phyloP scores from a whole-genome alignment of 2,888 invertebrate genomes.

The Standfussiana lucernea region DNA sequence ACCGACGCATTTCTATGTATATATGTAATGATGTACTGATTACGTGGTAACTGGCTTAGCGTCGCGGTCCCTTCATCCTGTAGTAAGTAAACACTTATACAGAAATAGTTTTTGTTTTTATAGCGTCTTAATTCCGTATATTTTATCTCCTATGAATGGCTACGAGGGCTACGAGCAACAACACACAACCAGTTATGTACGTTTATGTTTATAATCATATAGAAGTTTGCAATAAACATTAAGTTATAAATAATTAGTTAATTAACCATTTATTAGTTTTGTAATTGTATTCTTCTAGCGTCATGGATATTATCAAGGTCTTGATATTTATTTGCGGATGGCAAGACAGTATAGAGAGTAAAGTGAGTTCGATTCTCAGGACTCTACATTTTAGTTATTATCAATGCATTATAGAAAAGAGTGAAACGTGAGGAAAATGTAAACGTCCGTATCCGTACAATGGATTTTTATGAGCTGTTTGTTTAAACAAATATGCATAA shows the following conservation, averaged over 20 bases:
- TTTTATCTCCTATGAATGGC: background rate
- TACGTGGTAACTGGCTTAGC: too few relatives aligned
- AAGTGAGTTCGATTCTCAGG: background rate
- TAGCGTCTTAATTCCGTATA: background rate
- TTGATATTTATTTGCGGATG: background rate
- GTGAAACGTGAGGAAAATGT: background rate
- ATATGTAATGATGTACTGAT: too few relatives aligned
- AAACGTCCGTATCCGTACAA: background rate
- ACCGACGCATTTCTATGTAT: too few relatives aligned
- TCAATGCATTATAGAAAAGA: background rate
- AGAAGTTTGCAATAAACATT: constrained; percentile 1
- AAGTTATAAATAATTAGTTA: background rate
- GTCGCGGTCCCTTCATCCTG: too few relatives aligned
- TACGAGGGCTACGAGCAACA: too few relatives aligned
- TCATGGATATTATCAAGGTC: background rate
- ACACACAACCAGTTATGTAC: background rate
- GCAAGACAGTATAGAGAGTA: background rate
- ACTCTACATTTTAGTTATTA: background rate
- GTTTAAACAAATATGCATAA: background rate
- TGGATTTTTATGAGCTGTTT: background rate
- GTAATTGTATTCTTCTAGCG: background rate
- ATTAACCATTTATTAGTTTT: background rate
- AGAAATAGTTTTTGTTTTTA: background rate
- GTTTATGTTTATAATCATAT: background rate
- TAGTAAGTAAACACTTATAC: too few relatives aligned